phyloP scores from a whole-genome alignment of 2,888 invertebrate genomes.

The Heteromurus nitidus region DNA sequence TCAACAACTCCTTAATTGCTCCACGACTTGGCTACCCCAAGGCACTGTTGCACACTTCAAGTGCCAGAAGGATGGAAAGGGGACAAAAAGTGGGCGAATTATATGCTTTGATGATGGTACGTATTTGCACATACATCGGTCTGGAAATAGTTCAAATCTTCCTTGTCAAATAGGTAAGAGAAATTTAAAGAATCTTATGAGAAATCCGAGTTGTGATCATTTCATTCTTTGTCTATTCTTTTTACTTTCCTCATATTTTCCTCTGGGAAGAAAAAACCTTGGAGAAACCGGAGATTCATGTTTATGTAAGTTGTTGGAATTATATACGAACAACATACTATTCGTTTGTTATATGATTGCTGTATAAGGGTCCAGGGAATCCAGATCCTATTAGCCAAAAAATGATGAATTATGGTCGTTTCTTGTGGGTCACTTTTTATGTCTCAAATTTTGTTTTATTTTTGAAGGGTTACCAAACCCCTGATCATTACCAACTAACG shows the following conservation, averaged over 20 bases:
- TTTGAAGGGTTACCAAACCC: slow-evolving; percentile 36
- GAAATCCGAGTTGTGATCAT: neutral
- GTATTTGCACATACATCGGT: slow-evolving; percentile 18
- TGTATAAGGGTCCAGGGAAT: no score
- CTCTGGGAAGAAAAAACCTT: slow-evolving; percentile 8
- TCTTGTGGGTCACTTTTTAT: neutral
- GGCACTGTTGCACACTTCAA: slow-evolving; percentile 52
- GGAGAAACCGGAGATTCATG: slow-evolving; percentile 42
- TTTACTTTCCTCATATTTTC: neutral
- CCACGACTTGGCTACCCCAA: slow-evolving; percentile 58
- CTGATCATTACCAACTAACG: slow-evolving; percentile 27
- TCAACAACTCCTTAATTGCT: slow-evolving; percentile 32
- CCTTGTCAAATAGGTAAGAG: slow-evolving; percentile 63
- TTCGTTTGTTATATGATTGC: neutral
- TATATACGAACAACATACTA: neutral
- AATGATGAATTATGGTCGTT: neutral
- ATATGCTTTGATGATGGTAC: slow-evolving; percentile 39
- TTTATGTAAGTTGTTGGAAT: slow-evolving; percentile 37
- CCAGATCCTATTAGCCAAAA: neutral
- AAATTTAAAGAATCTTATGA: neutral
- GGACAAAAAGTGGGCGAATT: slow-evolving; percentile 22
- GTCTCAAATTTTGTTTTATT: neutral
- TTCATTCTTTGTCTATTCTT: neutral
- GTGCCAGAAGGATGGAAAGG: slow-evolving; percentile 19
- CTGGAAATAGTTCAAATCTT: slow-evolving; percentile 11